phyloP scores from a whole-genome alignment of 2,113 vertebrate genomes.

The Python bivittatus region DNA sequence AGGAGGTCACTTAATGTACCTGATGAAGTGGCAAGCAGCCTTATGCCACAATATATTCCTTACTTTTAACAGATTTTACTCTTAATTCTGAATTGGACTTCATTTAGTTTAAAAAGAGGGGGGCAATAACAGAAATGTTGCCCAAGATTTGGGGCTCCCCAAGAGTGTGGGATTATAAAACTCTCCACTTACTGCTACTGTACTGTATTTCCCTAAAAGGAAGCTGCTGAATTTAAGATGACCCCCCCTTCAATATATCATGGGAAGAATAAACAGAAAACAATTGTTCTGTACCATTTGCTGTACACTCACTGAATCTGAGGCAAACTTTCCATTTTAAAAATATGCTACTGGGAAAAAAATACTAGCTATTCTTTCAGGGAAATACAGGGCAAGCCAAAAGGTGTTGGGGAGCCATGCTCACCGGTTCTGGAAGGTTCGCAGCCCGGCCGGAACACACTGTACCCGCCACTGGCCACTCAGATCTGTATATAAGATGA shows the following conservation, averaged over 20 bases:
- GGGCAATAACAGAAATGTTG: not conserved
- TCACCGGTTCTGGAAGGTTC: constrained; percentile 90
- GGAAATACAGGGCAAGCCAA: not conserved
- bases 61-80: not conserved
- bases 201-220: not conserved
- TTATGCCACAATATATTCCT: not conserved
- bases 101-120: not conserved
- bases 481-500: constrained; percentile 85
- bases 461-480: constrained; percentile 89
- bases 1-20: no score
- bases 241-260: not conserved
- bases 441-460: constrained; percentile 83
- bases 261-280: not conserved
- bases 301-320: not conserved
- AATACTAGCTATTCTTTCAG: not conserved
- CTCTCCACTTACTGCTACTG: not conserved
- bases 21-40: no score
- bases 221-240: not conserved
- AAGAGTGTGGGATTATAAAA: not conserved
- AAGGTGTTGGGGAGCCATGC: not conserved
- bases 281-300: not conserved
- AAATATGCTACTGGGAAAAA: not conserved
- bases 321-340: not conserved
- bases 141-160: not conserved
- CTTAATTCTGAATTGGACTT: not conserved